Conservation (phyloP, 1,140 invertebrate genomes). For the Drosophila nigromelanica region DNA sequence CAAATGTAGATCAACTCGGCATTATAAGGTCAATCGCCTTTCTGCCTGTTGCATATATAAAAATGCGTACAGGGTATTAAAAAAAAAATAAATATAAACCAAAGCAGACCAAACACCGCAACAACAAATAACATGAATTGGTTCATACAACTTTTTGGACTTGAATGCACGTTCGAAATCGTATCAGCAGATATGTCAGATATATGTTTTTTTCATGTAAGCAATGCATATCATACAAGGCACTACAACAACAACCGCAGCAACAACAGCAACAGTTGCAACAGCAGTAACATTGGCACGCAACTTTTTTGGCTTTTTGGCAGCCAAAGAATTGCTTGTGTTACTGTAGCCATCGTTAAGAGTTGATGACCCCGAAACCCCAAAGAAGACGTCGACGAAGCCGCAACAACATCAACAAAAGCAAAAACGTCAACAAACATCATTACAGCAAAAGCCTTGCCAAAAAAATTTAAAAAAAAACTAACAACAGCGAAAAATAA, state of each 20-base stretch:
- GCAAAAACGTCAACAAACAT: constrained; percentile 30
- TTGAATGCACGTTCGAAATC: constrained; percentile 23
- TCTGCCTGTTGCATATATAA: no score
- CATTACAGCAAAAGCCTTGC: constrained; percentile 44
- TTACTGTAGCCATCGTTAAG: constrained; percentile 22
- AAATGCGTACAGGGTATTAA: not conserved
- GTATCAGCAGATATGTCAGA: constrained; percentile 16
- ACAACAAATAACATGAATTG: not conserved
- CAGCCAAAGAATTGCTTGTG: constrained; percentile 27
- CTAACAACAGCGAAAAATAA: constrained; percentile 32
- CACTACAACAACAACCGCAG: constrained; percentile 7
- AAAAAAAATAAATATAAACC: no score
- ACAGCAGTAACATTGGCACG: constrained; percentile 21
- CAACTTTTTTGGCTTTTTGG: constrained; percentile 39
- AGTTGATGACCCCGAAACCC: constrained; percentile 71
- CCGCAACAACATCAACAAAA: constrained; percentile 24
- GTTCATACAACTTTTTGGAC: not conserved
- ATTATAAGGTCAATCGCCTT: no score
- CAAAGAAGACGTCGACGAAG: constrained; percentile 49
- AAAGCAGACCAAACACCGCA: no score
- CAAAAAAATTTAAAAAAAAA: constrained; percentile 32
- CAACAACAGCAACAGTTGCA: constrained; percentile 4
- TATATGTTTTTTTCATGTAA: constrained; percentile 13
- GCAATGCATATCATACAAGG: constrained; percentile 33
- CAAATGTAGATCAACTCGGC: no score